These are phyloP conservation scores for Deilephila porcellus DNA, from an alignment of 2,888 invertebrate species.

Conservation along the genomic window DNA sequence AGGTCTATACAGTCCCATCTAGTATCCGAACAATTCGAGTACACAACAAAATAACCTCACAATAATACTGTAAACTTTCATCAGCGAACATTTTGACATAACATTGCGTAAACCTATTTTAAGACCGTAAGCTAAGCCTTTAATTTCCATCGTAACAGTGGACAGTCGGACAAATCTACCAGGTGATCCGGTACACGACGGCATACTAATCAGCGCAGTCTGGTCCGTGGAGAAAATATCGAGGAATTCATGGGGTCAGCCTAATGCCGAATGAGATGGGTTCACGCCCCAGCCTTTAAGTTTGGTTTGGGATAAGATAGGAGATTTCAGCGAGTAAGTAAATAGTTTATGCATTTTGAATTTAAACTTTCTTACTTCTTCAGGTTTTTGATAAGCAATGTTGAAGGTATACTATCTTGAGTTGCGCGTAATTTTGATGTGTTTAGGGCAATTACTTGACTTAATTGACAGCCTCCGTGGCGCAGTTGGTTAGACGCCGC, in stretches of 20 bases:
- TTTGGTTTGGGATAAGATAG: constrained; percentile 49
- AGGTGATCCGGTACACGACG: constrained; percentile 25
- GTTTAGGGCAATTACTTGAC: no score
- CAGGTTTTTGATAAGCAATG: no score
- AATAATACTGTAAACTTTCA: background rate
- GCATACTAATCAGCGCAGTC: constrained; percentile 77
- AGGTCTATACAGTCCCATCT: no score
- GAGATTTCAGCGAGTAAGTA: constrained; percentile 38
- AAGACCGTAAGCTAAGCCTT: constrained; percentile 26
- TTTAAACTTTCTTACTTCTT: background rate
- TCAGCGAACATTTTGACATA: background rate
- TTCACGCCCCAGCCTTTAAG: constrained; percentile 69
- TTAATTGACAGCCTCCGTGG: no score
- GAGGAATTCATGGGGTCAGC: constrained; percentile 78
- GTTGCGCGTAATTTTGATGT: no score
- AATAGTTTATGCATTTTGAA: background rate
- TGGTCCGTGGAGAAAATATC: constrained; percentile 80
- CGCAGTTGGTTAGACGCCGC: no score
- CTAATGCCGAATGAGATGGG: constrained; percentile 83
- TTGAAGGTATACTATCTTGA: no score
- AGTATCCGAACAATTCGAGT: background rate
- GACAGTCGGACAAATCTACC: constrained; percentile 29
- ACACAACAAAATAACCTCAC: no score
- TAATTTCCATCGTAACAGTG: constrained; percentile 11
- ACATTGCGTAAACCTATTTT: background rate